Conservation (phyloP, 2,113 vertebrate genomes). For the Apteryx owenii region DNA sequence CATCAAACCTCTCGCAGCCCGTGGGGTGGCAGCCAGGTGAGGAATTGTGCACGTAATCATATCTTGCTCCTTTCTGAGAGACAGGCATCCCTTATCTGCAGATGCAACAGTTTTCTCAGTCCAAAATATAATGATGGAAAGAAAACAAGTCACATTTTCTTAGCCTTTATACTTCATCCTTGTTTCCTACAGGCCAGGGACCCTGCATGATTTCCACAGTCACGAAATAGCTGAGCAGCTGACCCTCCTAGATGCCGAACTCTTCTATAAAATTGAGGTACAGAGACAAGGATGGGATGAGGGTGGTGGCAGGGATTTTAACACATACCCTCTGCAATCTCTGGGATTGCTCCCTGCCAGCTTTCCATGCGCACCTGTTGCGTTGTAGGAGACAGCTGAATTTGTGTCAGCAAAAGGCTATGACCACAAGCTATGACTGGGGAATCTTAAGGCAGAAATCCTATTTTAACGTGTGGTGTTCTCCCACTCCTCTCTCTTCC, state of each 20-base stretch:
- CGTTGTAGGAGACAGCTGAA: not conserved
- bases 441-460: not conserved
- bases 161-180: not conserved
- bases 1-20: constrained; percentile 90
- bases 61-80: not conserved
- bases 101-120: not conserved
- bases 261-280: constrained; percentile 99
- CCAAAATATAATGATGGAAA: not conserved
- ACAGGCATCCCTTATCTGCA: not conserved
- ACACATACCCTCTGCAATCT: not conserved
- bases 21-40: constrained; percentile 96
- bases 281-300: not conserved
- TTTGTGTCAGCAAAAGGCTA: not conserved
- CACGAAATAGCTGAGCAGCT: constrained; percentile 98
- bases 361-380: not conserved
- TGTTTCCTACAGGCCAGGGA: constrained; percentile 87
- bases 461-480: not conserved
- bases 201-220: constrained; percentile 96
- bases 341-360: not conserved
- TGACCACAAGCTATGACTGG: rapidly evolving
- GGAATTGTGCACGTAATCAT: rapidly evolving
- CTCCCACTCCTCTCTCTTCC: not conserved
- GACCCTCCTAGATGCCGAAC: constrained; percentile 94
- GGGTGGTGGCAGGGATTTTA: not conserved
- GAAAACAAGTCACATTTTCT: not conserved